Evolutionary conservation across 2,888 invertebrate genomes (phyloP), one percentile per base, ranked within the genome.

Genomic region (Lycocerus yunnanus): DNA sequence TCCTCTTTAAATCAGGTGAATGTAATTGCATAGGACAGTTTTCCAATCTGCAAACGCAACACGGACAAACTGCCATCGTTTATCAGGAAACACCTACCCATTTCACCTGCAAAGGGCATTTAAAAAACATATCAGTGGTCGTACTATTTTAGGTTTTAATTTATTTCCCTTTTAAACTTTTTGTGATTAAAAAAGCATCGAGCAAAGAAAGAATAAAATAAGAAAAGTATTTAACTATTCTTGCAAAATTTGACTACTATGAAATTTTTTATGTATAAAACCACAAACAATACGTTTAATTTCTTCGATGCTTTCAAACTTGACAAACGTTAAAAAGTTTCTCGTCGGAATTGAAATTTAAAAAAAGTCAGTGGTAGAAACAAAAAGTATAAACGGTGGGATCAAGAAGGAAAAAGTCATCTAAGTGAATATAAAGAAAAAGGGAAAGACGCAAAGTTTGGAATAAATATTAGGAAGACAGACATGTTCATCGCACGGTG

Each of bases 361-460:
- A 72, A 68, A 71, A 72, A 74, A 72, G 69, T 68, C 68, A 60
- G 65, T 71, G 24, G 66, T 16, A 74, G 74, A 76, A 76, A 76
- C 72, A 78, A 76, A 77, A 78, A 76, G 74, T 74, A 78, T 78
- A 78, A 75, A 78, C 73, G 72, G 71, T 68, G 69, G 72, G 77
- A 78, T 78, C 77, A 74, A 73, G 74, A 71, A 58, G 63, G 73
- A 73, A 76, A 76, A 76, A 73, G 71, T 69, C 68, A 66, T 71
- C 76, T 73, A 77, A 77, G 75, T 76, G 75, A 77, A 75, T 77
- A 72, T 75, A 70, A 77, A 72, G 73, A 73, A 77, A 74, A 75
- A 75, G 69, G 67, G 75, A 73, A 43, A 67, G 68, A 71, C 73
- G 74, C 58, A 77, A 77, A 77, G 74, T 77, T 77, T 74, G 75